These are phyloP conservation scores for Pangasius krempfi DNA, from an alignment of 2,797 vertebrate species.

Conservation along the genomic window DNA sequence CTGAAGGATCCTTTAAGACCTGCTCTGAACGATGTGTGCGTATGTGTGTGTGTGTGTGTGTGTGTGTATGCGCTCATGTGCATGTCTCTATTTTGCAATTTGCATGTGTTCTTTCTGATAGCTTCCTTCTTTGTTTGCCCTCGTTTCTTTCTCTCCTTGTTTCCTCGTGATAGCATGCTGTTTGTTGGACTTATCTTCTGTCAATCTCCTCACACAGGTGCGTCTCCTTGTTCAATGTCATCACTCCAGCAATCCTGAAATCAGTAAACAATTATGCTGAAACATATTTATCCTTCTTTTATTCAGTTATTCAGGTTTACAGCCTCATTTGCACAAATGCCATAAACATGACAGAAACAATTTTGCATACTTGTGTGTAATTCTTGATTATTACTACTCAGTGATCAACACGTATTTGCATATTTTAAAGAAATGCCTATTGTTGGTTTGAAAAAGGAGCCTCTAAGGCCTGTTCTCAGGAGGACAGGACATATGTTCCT, in stretches of 20 bases:
- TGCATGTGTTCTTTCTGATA: not conserved
- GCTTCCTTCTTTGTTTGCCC: constrained; percentile 21
- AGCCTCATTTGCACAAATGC: not conserved
- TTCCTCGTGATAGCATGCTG: constrained; percentile 55
- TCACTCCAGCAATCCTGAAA: constrained; percentile 19
- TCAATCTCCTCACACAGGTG: constrained; percentile 30
- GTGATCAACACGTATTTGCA: not conserved
- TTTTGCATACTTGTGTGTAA: not conserved
- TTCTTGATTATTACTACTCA: not conserved
- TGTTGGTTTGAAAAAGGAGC: not conserved
- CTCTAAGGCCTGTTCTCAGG: not conserved
- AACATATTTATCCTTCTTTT: not conserved
- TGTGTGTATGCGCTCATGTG: not conserved
- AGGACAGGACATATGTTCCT: not conserved
- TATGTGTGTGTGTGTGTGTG: not conserved
- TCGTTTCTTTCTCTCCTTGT: not conserved
- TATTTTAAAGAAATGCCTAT: not conserved
- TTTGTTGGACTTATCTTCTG: constrained; percentile 24
- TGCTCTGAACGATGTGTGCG: not conserved
- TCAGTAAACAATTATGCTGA: constrained; percentile 23
- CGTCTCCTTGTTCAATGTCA: constrained; percentile 19
- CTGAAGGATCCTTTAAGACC: constrained; percentile 24
- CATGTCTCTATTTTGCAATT: constrained; percentile 13
- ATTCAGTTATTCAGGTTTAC: constrained; percentile 30
- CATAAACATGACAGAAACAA: not conserved